Base-by-base conservation (phyloP, 2,797 vertebrate species). In the Mergus octosetaceus region DNA sequence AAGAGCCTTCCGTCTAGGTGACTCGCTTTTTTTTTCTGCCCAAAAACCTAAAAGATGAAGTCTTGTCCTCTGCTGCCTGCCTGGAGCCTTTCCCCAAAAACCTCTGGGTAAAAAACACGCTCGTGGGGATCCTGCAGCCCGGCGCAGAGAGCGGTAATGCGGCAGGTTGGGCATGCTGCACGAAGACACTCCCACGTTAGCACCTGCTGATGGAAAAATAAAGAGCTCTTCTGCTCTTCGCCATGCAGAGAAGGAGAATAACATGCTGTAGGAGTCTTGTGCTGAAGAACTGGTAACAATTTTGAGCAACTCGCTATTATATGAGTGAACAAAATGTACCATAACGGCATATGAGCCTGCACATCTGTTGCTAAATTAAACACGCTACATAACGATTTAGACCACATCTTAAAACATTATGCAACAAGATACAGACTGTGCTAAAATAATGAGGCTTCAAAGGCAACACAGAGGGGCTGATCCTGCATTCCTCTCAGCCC, bases 321-420 rank as follows among this genome's bases (percentile, higher is more conserved):
- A 94, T 85, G 93, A 95, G 94, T 90, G 94, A 97, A 94, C 90
- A 90, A 96, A 95, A 96, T 68, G 90, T 87, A 82, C 92, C 73
- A 10, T 90, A 82, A 92, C 24, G 43, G 93, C 94, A 36, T 84
- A 78, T 76, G 93, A 96, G 89, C 69, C 94, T 60, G 89, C 94
- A 96, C 94, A 94, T 94, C 95, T 96, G 94, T 72, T 97, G 94
- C 93, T 91, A 83, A 96, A 97, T 95, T 89, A 94, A 93, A 95
- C 69, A 36, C 1, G 12, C 64, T 25, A 49, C 68, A 64, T 69
- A 94, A 89, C 7, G 95, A 84, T 82, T 84, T 75, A 87, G 85
- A 87, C 91, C 88, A 95, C 94, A 95, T 95, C 94, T 95, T 93
- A 83, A 95, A 94, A 28, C 88, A 47, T 73, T 54, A 8, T 57